These are phyloP conservation scores for Cotesia chilonis DNA, from an alignment of 1,140 invertebrate species.

Conservation along the genomic window DNA sequence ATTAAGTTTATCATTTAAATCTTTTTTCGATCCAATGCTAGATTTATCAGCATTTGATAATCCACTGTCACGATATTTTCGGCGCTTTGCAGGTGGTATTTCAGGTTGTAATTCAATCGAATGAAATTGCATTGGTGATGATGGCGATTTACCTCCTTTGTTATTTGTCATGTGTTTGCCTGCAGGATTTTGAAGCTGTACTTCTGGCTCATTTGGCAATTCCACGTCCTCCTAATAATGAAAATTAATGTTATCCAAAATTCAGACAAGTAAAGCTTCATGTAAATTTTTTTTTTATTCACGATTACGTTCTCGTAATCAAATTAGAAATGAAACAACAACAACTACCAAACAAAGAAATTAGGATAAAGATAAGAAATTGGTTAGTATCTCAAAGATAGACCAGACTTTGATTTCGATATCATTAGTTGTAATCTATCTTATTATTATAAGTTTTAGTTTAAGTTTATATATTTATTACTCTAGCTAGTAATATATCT, in stretches of 20 bases:
- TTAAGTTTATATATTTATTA: too few species aligned
- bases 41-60: slow-evolving; percentile 55
- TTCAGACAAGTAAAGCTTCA: too few species aligned
- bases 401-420: too few species aligned
- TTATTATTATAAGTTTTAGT: too few species aligned
- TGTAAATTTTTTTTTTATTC: too few species aligned
- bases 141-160: slow-evolving; percentile 59
- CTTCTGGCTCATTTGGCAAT: slow-evolving; percentile 64
- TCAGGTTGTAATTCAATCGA: slow-evolving; percentile 56
- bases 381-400: too few species aligned
- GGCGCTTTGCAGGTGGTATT: slow-evolving; percentile 58
- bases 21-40: slow-evolving; percentile 51
- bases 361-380: too few species aligned
- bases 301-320: too few species aligned
- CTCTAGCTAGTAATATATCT: too few species aligned
- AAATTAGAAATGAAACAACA: slow-evolving; percentile 10
- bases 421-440: too few species aligned
- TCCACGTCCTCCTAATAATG: slow-evolving; percentile 59
- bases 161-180: slow-evolving; percentile 58
- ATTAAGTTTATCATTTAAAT: slow-evolving; percentile 51
- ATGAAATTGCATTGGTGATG: slow-evolving; percentile 57
- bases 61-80: slow-evolving; percentile 61
- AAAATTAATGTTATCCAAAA: slow-evolving; percentile 15
- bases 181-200: slow-evolving; percentile 60
- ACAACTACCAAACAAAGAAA: too few species aligned